Base-by-base conservation (phyloP, 2,888 invertebrate species). In the Drosophila engyochracea region DNA sequence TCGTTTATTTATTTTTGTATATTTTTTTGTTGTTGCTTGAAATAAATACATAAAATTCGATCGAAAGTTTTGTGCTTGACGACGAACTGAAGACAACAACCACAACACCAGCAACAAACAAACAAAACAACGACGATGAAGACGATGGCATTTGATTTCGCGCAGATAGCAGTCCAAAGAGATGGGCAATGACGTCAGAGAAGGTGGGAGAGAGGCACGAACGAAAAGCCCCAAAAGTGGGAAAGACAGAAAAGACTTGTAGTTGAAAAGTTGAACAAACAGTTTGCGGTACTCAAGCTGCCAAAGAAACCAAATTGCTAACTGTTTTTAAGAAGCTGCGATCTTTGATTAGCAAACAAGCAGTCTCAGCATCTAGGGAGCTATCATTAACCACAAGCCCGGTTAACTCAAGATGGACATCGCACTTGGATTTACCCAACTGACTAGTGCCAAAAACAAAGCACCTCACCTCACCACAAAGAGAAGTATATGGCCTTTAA, bases 21-120 rank as follows among this genome's bases (percentile, higher is more conserved):
- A n/a, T 69, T 64, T 65, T 83, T 70, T 57, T 30, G 30, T 69
- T 72, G 70, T 80, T 83, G 78, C 41, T 70, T 82, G 89, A 86
- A 86, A 86, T 86, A 86, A 91, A 86, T 90, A 86, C 91, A 86
- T 91, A 86, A 90, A 86, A 91, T 90, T 89, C 85, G 85, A 86
- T 86, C 85, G 85, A 86, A 86, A 86, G 91, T 86, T 91, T 91
- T 70, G 80, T 74, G 90, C 88, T 90, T 85, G 90, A 82, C 86
- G 89, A 69, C 69, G 69, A 61, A 72, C 72, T 49, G 35, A 70
- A 39, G 16, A 49, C 65, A 64, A 47, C 64, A 47, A 47, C 22
- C 7, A 25, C 25, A 44, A 44, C 39, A 31, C 31, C 31, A 31
- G 31, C 31, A 31, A 31, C 31, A 31, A 31, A n/a, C n/a, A n/a